Conservation (phyloP, 2,888 invertebrate genomes). For the Papilio elwesi region DNA sequence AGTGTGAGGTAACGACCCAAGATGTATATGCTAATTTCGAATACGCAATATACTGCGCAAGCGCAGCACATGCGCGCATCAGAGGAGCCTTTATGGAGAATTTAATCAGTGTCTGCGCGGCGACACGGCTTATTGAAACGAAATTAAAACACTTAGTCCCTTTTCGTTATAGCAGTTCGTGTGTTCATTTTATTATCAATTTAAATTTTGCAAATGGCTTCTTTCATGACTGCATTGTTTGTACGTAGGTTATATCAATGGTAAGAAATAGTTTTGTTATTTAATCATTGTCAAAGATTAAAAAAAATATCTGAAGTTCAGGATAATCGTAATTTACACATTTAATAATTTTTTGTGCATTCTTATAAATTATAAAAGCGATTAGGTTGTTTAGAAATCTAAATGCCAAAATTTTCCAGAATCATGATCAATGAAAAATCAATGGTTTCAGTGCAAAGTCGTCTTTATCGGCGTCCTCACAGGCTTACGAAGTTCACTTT, state of each 20-base stretch:
- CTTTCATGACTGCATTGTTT: slow-evolving; percentile 13
- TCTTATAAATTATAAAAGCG: no score
- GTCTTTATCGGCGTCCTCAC: no score
- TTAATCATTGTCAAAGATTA: no score
- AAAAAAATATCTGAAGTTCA: no score
- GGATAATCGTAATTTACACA: no score
- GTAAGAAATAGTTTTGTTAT: not conserved
- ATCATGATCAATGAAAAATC: no score
- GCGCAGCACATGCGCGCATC: slow-evolving; percentile 54
- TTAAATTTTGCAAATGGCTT: slow-evolving; percentile 25
- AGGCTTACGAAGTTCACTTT: no score
- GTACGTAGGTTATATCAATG: not conserved
- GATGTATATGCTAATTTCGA: slow-evolving; percentile 75
- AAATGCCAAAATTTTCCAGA: no score
- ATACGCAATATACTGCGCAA: slow-evolving; percentile 53
- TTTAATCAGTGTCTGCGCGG: slow-evolving; percentile 75
- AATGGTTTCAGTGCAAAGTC: no score
- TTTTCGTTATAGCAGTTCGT: slow-evolving; percentile 57
- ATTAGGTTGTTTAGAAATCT: no score
- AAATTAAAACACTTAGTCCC: slow-evolving; percentile 72
- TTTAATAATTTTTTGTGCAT: no score
- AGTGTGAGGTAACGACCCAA: slow-evolving; percentile 59
- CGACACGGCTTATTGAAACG: slow-evolving; percentile 79
- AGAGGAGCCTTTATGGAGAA: slow-evolving; percentile 66
- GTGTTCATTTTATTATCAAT: slow-evolving; percentile 42